Percentiles rank a stretch among this genome's conserved stretches.
phyloP scores from a whole-genome alignment of 1,140 invertebrate species.

The Eubasilissa regina region DNA sequence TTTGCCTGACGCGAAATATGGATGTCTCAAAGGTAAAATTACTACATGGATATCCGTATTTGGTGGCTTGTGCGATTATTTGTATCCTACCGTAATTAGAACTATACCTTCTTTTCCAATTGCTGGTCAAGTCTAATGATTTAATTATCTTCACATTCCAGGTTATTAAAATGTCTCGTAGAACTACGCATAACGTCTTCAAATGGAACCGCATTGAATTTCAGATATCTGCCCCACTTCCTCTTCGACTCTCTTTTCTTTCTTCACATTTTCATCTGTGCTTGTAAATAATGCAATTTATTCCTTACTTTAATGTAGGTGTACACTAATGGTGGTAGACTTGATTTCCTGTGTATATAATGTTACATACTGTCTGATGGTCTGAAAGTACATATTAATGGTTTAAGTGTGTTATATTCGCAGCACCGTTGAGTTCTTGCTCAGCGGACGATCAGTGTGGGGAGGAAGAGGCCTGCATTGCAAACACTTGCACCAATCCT shows the following conservation, averaged over 20 bases:
- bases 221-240: conserved; percentile 61
- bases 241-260: conserved; percentile 59
- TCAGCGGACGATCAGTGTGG: conserved; percentile 78
- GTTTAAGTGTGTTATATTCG: conserved; percentile 70
- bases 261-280: conserved; percentile 53
- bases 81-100: conserved; percentile 59
- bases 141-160: conserved; percentile 73
- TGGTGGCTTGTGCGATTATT: conserved; percentile 61
- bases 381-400: conserved; percentile 62
- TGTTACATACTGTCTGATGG: conserved; percentile 26
- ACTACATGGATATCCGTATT: conserved; percentile 58
- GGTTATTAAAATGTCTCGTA: conserved; percentile 64
- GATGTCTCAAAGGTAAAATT: conserved; percentile 94
- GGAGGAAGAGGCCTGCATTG: conserved; percentile 77
- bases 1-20: conserved; percentile 89
- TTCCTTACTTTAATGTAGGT: conserved; percentile 40
- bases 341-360: conserved; percentile 52
- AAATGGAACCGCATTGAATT: conserved; percentile 67
- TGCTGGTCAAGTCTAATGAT: conserved; percentile 68
- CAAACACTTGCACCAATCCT: conserved; percentile 77
- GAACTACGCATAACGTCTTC: conserved; percentile 67
- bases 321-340: conserved; percentile 59
- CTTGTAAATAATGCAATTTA: conserved; percentile 57
- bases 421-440: conserved; percentile 68
- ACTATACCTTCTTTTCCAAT: conserved; percentile 59